Evolutionary conservation across 2,888 invertebrate species (phyloP).

Genomic region (Cosmia pyralina): DNA sequence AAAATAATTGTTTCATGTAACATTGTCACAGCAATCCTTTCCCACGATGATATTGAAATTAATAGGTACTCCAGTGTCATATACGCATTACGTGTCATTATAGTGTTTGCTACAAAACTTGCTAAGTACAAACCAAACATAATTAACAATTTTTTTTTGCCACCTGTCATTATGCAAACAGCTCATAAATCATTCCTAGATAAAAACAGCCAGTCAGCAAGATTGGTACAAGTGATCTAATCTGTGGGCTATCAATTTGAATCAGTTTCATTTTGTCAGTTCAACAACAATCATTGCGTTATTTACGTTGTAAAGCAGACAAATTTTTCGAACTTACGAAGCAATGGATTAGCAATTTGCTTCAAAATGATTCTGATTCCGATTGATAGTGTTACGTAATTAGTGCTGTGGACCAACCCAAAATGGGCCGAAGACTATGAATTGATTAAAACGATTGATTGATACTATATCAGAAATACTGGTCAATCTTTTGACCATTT

Average conservation of each 20-base stretch:
- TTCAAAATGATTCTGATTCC: too few relatives aligned
- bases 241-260: neutral
- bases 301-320: too few relatives aligned
- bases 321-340: too few relatives aligned
- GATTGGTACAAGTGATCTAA: slow-evolving; percentile 26
- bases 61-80: neutral
- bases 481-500: too few relatives aligned
- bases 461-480: too few relatives aligned
- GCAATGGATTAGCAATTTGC: too few relatives aligned
- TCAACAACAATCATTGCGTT: too few relatives aligned
- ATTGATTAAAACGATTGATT: too few relatives aligned
- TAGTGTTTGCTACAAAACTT: neutral
- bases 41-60: neutral
- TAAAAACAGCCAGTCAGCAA: slow-evolving; percentile 27
- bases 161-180: neutral
- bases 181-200: neutral
- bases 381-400: too few relatives aligned
- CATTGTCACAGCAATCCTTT: neutral
- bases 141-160: neutral
- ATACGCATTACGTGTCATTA: neutral
- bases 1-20: neutral
- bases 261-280: too few relatives aligned
- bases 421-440: too few relatives aligned
- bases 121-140: neutral
- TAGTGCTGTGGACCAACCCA: too few relatives aligned